Conservation (phyloP, 1,140 invertebrate genomes). For the Forficula auricularia region DNA sequence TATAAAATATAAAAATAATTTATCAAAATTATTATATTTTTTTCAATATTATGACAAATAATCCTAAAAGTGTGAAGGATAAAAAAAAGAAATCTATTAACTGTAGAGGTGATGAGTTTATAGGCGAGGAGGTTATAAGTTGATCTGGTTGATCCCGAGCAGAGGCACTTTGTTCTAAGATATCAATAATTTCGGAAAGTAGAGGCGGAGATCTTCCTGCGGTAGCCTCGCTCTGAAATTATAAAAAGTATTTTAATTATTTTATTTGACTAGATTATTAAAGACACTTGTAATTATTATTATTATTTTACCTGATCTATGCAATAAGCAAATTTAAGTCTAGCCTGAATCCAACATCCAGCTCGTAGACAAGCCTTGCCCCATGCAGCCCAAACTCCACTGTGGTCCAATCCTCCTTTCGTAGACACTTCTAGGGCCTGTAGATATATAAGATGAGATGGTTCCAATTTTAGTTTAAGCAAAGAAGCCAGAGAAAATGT, state of each 20-base stretch:
- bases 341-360: slow-evolving; percentile 52
- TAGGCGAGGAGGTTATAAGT: no score
- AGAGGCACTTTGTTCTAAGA: slow-evolving; percentile 38
- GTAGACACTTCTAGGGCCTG: slow-evolving; percentile 39
- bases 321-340: slow-evolving; percentile 43
- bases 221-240: no score
- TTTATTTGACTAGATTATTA: no score
- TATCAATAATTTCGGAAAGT: slow-evolving; percentile 38
- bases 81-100: no score
- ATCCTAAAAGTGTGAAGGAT: no score
- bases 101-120: no score
- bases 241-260: no score
- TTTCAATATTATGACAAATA: no score
- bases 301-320: slow-evolving; percentile 19
- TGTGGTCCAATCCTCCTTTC: slow-evolving; percentile 60
- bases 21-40: no score
- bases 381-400: slow-evolving; percentile 69
- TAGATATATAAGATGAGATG: slow-evolving; percentile 12
- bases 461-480: not conserved
- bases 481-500: slow-evolving; percentile 1
- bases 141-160: no score
- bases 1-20: no score
- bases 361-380: slow-evolving; percentile 64
- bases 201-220: not conserved
- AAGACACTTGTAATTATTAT: no score